phyloP scores from a whole-genome alignment of 2,888 invertebrate species.

The Habrosyne pyritoides region DNA sequence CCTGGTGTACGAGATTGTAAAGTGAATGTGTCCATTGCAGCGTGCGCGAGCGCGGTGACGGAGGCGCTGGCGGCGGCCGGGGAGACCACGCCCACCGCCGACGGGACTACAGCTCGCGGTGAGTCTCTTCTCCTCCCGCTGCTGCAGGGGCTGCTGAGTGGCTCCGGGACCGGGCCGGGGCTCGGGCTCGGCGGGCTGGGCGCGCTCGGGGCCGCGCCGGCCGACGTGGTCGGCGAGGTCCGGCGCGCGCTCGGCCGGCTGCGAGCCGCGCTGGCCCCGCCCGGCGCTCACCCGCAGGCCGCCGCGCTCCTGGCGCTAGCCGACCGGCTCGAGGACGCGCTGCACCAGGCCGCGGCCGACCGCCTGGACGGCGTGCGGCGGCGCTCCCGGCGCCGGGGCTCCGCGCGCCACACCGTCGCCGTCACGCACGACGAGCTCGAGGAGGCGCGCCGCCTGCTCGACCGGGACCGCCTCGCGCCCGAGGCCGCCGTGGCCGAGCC shows the following conservation, averaged over 20 bases:
- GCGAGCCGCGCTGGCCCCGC: slow-evolving; percentile 87
- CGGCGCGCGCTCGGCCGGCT: slow-evolving; percentile 89
- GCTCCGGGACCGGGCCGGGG: slow-evolving; percentile 36
- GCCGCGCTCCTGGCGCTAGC: slow-evolving; percentile 87
- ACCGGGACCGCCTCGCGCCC: slow-evolving; percentile 66
- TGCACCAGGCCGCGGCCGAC: slow-evolving; percentile 59
- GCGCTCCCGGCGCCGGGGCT: slow-evolving; percentile 82
- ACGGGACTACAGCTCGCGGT: slow-evolving; percentile 82
- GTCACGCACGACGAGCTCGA: slow-evolving; percentile 92
- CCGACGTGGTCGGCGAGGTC: slow-evolving; percentile 89
- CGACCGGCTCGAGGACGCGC: slow-evolving; percentile 86
- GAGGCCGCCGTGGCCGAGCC: slow-evolving; percentile 33
- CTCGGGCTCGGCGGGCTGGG: slow-evolving; percentile 71
- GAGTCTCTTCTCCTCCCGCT: slow-evolving; percentile 89
- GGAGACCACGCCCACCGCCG: slow-evolving; percentile 41
- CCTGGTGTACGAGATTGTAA: not conserved
- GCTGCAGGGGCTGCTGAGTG: slow-evolving; percentile 86
- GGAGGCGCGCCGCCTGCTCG: slow-evolving; percentile 89
- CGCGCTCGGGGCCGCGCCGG: slow-evolving; percentile 66
- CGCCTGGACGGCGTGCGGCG: slow-evolving; percentile 68
- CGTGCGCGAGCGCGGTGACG: slow-evolving; percentile 75
- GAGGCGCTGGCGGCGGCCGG: slow-evolving; percentile 71
- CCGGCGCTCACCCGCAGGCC: slow-evolving; percentile 77
- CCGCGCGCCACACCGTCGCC: slow-evolving; percentile 91
- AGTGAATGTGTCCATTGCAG: slow-evolving; percentile 35